Conservation (phyloP, 1,140 invertebrate genomes). For the Portunus trituberculatus region DNA sequence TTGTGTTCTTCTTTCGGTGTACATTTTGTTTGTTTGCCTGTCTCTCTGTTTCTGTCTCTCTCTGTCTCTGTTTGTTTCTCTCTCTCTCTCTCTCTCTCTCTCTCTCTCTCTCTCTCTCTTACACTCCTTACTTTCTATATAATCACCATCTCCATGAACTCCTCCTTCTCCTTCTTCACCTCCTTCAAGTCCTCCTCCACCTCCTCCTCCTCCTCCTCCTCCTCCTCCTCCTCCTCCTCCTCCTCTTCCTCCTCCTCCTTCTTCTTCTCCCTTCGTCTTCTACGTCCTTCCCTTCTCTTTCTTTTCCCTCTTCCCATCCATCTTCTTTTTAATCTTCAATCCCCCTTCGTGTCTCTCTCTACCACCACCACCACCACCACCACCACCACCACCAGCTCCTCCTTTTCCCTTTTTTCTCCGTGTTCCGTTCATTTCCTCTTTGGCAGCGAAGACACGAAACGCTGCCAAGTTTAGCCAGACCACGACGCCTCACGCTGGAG, state of each 20-base stretch:
- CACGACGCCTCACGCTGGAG: background rate
- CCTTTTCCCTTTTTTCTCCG: background rate
- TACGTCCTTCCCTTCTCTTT: background rate
- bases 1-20: too few relatives aligned
- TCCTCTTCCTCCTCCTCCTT: background rate
- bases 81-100: slow-evolving; percentile 34
- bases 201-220: too few relatives aligned
- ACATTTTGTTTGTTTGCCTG: background rate
- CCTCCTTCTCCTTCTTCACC: background rate
- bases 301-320: background rate
- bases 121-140: background rate
- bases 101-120: slow-evolving; percentile 34
- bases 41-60: too few relatives aligned
- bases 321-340: slow-evolving; percentile 24
- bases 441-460: background rate
- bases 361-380: background rate
- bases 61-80: background rate
- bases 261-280: background rate
- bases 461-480: slow-evolving; percentile 50
- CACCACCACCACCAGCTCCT: background rate
- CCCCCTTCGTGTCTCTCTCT: background rate
- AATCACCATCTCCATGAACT: background rate
- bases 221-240: too few relatives aligned
- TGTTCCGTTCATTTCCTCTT: slow-evolving; percentile 57
- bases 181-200: too few relatives aligned